Percentiles rank a stretch among this genome's conserved stretches.
These are phyloP conservation scores for Gymnothorax reevesii DNA, from an alignment of 2,797 vertebrate species.

Conservation along the genomic window DNA sequence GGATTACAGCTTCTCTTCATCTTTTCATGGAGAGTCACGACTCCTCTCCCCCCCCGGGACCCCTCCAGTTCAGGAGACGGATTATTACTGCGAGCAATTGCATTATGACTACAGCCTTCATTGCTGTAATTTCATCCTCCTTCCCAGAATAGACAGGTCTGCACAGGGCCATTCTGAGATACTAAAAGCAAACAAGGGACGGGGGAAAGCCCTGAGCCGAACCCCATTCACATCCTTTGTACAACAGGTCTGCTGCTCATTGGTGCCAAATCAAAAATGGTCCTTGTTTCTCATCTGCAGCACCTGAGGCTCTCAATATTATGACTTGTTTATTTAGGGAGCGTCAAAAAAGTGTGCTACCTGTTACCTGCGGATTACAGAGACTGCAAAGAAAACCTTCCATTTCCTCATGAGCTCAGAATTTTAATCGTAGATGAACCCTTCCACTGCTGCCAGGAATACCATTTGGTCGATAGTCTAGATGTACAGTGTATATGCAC, in stretches of 20 bases:
- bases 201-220: not conserved
- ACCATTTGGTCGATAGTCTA: not conserved
- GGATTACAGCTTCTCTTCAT: not conserved
- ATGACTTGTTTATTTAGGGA: not conserved
- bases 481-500: not conserved
- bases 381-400: too few species aligned
- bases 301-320: not conserved
- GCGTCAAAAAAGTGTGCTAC: not conserved
- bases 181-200: not conserved
- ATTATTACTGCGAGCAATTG: conserved; percentile 36
- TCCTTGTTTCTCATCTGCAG: not conserved
- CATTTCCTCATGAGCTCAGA: not conserved
- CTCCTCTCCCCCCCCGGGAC: not conserved
- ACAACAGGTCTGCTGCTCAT: not conserved
- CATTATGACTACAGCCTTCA: conserved; percentile 39
- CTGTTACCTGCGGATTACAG: too few species aligned
- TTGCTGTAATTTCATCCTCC: conserved; percentile 42
- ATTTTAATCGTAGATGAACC: not conserved
- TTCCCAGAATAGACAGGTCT: conserved; percentile 38
- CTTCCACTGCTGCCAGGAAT: not conserved
- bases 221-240: not conserved
- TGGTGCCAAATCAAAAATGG: not conserved
- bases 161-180: not conserved
- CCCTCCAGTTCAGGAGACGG: conserved; percentile 24
- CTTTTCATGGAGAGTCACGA: not conserved